These are phyloP conservation scores for Diaphora mendica DNA, from an alignment of 2,888 invertebrate genomes.

Conservation along the genomic window DNA sequence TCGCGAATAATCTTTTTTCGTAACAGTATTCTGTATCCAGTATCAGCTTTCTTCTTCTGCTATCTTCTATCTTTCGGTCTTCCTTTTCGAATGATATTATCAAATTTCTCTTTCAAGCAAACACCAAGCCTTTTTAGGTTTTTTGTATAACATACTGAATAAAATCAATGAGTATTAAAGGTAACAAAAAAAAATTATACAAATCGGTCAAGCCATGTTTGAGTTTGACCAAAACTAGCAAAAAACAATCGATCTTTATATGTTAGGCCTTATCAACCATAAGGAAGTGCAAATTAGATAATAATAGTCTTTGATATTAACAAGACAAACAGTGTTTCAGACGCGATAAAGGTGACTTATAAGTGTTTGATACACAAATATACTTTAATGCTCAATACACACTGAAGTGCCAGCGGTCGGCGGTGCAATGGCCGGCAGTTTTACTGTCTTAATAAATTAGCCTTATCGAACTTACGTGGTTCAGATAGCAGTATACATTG, in stretches of 20 bases:
- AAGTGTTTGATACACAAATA: constrained; percentile 13
- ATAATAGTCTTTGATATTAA: neutral
- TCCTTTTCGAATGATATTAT: too few species aligned
- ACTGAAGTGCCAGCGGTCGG: neutral
- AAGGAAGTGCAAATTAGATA: neutral
- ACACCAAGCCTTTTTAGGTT: too few species aligned
- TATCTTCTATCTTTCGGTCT: too few species aligned
- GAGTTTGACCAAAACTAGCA: neutral
- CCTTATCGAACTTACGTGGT: neutral
- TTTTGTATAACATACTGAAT: too few species aligned
- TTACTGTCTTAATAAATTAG: neutral
- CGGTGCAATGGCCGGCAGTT: neutral
- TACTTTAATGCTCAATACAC: constrained; percentile 25
- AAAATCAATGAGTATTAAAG: too few species aligned
- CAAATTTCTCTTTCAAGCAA: too few species aligned
- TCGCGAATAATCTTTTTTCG: too few species aligned
- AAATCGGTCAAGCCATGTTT: neutral
- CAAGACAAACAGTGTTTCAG: neutral
- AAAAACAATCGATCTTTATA: neutral
- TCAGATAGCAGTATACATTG: too few species aligned
- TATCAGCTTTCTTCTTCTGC: too few species aligned
- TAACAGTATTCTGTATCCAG: too few species aligned
- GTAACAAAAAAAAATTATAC: too few species aligned
- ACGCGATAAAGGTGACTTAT: neutral
- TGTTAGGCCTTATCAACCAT: neutral